A percentile compares a stretch with the other conserved stretches of the same genome.
These are phyloP conservation scores for Tuberolachnus salignus DNA, from an alignment of 2,888 invertebrate genomes.

Conservation along the genomic window DNA sequence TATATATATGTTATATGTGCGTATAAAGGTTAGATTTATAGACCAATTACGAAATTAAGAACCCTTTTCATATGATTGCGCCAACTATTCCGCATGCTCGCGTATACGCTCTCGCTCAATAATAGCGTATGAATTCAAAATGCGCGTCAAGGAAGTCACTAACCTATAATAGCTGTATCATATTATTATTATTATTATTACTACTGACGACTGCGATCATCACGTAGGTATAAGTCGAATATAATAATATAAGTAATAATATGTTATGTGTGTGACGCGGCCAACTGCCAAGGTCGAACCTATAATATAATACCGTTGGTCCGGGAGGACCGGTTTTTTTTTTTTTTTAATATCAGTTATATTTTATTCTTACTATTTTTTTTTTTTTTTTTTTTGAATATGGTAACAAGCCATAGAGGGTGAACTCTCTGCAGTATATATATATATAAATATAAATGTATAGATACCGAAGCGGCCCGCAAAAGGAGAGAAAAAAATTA, in stretches of 20 bases:
- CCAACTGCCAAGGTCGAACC: slow-evolving; percentile 40
- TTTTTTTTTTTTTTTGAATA: neutral
- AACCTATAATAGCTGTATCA: slow-evolving; percentile 4
- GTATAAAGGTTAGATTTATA: slow-evolving; percentile 42
- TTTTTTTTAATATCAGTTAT: slow-evolving; percentile 10
- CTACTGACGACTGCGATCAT: slow-evolving; percentile 14
- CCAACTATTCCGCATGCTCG: slow-evolving; percentile 38
- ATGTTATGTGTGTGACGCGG: slow-evolving; percentile 37
- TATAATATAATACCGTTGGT: slow-evolving; percentile 34
- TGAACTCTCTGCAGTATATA: slow-evolving; percentile 3
- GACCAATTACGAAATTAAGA: slow-evolving; percentile 45
- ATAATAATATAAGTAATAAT: neutral
- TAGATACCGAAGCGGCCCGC: neutral
- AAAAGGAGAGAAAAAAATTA: neutral
- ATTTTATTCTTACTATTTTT: too few relatives aligned
- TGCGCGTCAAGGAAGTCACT: slow-evolving; percentile 37
- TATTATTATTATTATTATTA: too few relatives aligned
- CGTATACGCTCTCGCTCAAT: slow-evolving; percentile 4
- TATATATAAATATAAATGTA: too few relatives aligned
- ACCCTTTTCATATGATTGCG: slow-evolving; percentile 28
- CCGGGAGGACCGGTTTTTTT: slow-evolving; percentile 43
- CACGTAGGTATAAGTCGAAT: slow-evolving; percentile 23
- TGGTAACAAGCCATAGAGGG: neutral
- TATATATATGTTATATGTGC: too few relatives aligned
- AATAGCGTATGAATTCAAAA: slow-evolving; percentile 22